These are phyloP conservation scores for Drosophila parthenogenetica DNA, from an alignment of 2,888 invertebrate species.

Conservation along the genomic window DNA sequence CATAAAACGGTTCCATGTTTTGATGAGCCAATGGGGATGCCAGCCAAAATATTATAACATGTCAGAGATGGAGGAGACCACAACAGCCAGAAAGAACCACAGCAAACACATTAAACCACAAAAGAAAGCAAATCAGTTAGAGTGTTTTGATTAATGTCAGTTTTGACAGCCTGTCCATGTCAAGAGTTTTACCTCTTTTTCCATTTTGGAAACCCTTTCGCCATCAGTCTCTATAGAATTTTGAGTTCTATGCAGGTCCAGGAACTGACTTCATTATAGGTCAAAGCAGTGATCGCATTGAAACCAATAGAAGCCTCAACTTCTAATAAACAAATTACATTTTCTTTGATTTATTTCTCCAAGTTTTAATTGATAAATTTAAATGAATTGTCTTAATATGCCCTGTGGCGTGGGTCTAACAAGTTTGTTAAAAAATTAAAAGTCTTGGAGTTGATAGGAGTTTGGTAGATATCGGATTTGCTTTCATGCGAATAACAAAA, in stretches of 20 bases:
- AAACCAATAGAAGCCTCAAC: neutral
- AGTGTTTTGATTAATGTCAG: slow-evolving; percentile 78
- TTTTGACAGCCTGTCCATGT: slow-evolving; percentile 76
- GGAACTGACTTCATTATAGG: slow-evolving; percentile 2
- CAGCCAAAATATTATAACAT: slow-evolving; percentile 29
- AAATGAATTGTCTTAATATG: neutral
- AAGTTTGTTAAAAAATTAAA: no score
- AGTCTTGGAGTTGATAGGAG: no score
- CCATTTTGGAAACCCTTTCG: neutral
- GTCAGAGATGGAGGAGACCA: slow-evolving; percentile 26
- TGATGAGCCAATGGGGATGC: slow-evolving; percentile 44
- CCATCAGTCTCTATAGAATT: no score
- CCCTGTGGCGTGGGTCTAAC: no score
- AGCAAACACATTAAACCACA: slow-evolving; percentile 15
- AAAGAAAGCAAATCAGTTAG: slow-evolving; percentile 56
- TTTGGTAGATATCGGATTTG: no score
- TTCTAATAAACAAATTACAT: neutral
- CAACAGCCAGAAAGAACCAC: slow-evolving; percentile 20
- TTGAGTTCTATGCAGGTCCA: neutral
- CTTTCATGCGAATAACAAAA: no score
- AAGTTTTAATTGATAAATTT: neutral
- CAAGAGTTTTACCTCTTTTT: slow-evolving; percentile 1
- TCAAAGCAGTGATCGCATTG: neutral
- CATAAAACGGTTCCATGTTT: slow-evolving; percentile 42
- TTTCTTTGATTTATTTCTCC: neutral